A percentile compares a stretch with the other conserved stretches of the same genome.
phyloP scores from a whole-genome alignment of 2,888 invertebrate genomes.

The Podotricha telesiphe region DNA sequence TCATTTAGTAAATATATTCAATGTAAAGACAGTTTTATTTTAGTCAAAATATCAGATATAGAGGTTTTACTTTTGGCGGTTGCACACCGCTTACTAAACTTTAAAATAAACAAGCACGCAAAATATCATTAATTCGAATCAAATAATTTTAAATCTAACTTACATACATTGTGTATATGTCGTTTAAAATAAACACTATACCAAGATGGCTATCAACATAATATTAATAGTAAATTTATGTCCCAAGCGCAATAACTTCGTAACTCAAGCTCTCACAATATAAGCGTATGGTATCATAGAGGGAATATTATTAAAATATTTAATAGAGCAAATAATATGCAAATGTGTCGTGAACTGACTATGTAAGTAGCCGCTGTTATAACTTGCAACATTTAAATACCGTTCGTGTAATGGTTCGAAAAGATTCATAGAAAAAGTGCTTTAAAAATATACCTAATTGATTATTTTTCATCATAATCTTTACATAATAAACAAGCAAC shows the following conservation, averaged over 20 bases:
- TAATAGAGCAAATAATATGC: constrained; percentile 44
- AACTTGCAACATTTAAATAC: constrained; percentile 21
- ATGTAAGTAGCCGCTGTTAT: constrained; percentile 28
- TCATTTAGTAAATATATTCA: no score
- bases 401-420: background rate
- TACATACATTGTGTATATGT: background rate
- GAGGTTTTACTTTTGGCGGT: no score
- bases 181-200: background rate
- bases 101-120: no score
- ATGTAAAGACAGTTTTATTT: no score
- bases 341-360: constrained; percentile 41
- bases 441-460: no score
- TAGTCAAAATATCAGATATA: no score
- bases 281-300: constrained; percentile 29
- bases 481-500: no score
- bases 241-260: constrained; percentile 23
- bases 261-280: constrained; percentile 32
- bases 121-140: no score
- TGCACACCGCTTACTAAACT: no score
- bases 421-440: no score
- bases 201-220: background rate
- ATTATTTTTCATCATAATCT: no score
- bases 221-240: constrained; percentile 19
- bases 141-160: no score
- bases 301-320: constrained; percentile 43